Conservation (phyloP, 2,797 vertebrate genomes). For the Rhynchonycteris naso region DNA sequence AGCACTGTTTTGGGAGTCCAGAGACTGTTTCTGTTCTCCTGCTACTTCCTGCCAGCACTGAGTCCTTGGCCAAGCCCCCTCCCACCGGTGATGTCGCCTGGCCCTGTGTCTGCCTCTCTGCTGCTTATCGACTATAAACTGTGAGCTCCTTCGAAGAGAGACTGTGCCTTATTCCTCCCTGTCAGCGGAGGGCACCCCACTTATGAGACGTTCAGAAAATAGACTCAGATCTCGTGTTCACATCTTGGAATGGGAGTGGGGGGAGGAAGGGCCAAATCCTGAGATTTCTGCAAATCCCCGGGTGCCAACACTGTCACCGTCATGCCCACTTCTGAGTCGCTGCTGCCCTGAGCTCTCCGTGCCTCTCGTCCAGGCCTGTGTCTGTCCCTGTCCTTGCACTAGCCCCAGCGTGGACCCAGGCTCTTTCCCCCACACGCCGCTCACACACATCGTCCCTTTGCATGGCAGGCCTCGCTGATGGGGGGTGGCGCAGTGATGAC, state of each 20-base stretch:
- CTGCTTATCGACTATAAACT: not conserved
- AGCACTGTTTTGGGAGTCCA: not conserved
- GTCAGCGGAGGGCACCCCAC: not conserved
- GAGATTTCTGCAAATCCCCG: not conserved
- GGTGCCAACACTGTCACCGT: not conserved
- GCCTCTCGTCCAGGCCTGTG: not conserved
- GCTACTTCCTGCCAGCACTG: not conserved
- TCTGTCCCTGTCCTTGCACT: not conserved
- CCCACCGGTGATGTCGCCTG: accelerated
- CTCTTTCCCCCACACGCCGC: not conserved
- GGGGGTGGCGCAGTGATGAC: not conserved
- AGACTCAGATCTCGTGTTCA: not conserved
- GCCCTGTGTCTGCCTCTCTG: not conserved
- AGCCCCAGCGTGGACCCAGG: not conserved
- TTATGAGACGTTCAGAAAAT: not conserved
- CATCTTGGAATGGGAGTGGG: not conserved
- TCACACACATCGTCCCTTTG: too few relatives aligned
- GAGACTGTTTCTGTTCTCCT: not conserved
- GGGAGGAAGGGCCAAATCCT: not conserved
- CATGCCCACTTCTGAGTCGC: not conserved
- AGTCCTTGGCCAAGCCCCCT: not conserved
- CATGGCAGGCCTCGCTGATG: not conserved
- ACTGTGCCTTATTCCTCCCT: not conserved
- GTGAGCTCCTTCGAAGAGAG: not conserved
- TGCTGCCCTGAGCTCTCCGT: too few relatives aligned